These are phyloP conservation scores for Dascyllus trimaculatus DNA, from an alignment of 2,113 vertebrate genomes.

Conservation along the genomic window DNA sequence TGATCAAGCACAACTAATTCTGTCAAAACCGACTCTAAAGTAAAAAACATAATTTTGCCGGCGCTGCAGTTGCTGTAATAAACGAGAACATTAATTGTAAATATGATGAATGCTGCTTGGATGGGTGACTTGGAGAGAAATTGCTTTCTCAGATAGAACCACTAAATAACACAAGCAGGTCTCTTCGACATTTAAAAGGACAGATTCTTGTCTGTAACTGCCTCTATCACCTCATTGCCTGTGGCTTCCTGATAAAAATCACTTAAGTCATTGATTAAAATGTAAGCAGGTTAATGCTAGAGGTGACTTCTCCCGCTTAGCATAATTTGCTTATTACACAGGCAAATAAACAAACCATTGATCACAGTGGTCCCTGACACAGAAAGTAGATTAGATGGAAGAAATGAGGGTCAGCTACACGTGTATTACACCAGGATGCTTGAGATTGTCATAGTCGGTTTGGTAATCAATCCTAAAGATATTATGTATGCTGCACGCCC, in stretches of 20 bases:
- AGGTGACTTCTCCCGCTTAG: slow-evolving; percentile 75
- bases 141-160: slow-evolving; percentile 21
- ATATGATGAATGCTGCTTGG: slow-evolving; percentile 46
- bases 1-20: slow-evolving; percentile 20
- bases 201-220: slow-evolving; percentile 44
- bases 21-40: slow-evolving; percentile 4
- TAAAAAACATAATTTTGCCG: slow-evolving; percentile 11
- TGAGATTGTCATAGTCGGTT: slow-evolving; percentile 35
- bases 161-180: slow-evolving; percentile 45
- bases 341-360: slow-evolving; percentile 83
- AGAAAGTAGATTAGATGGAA: slow-evolving; percentile 67
- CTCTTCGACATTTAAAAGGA: slow-evolving; percentile 57
- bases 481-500: neutral
- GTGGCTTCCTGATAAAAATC: slow-evolving; percentile 78
- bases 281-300: slow-evolving; percentile 81
- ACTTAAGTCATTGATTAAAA: slow-evolving; percentile 84
- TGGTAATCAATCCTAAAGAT: slow-evolving; percentile 21
- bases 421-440: slow-evolving; percentile 41
- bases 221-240: slow-evolving; percentile 69
- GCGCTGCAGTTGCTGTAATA: slow-evolving; percentile 15
- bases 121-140: slow-evolving; percentile 42
- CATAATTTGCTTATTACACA: slow-evolving; percentile 82
- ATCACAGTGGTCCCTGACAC: slow-evolving; percentile 68
- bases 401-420: slow-evolving; percentile 50
- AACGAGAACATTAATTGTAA: slow-evolving; percentile 38